Evolutionary conservation across 2,888 invertebrate genomes (phyloP).

Genomic region (Orthonychiurus folsomi): DNA sequence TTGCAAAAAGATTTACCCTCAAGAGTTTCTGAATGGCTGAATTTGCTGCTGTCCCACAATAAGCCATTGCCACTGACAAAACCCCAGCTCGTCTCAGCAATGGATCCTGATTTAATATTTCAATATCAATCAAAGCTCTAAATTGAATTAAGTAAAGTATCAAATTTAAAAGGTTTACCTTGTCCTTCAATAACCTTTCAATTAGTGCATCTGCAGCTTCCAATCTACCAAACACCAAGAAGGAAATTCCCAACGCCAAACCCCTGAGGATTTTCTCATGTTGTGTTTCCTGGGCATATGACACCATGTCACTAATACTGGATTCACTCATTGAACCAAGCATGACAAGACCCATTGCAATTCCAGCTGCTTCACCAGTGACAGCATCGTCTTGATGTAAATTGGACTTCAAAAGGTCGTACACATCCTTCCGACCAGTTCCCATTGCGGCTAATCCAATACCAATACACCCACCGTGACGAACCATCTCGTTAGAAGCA

Average conservation of each 20-base stretch:
- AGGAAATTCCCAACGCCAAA: slow-evolving; percentile 88
- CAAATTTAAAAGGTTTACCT: slow-evolving; percentile 44
- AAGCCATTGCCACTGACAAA: slow-evolving; percentile 96
- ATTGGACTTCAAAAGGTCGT: slow-evolving; percentile 92
- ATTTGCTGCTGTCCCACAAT: slow-evolving; percentile 96
- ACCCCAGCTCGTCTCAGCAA: slow-evolving; percentile 90
- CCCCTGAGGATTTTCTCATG: slow-evolving; percentile 98
- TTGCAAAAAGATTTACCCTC: too few relatives aligned
- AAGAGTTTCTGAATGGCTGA: slow-evolving; percentile 87
- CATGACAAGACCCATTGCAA: slow-evolving; percentile 99
- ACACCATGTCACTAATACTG: slow-evolving; percentile 89
- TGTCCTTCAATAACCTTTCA: slow-evolving; percentile 78
- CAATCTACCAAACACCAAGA: slow-evolving; percentile 92
- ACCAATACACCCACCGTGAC: slow-evolving; percentile 96
- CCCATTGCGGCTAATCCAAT: slow-evolving; percentile 91
- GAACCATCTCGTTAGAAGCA: slow-evolving; percentile 60
- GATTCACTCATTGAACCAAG: slow-evolving; percentile 83
- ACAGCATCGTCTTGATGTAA: slow-evolving; percentile 98
- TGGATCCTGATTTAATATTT: slow-evolving; percentile 55
- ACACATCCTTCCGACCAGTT: slow-evolving; percentile 87
- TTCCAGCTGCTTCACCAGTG: slow-evolving; percentile 96
- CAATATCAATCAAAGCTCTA: neutral
- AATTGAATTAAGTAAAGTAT: neutral
- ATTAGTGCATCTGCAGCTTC: slow-evolving; percentile 95
- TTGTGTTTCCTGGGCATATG: slow-evolving; percentile 87